These are phyloP conservation scores for Pangasius macronema DNA, from an alignment of 2,797 vertebrate species.

Conservation along the genomic window DNA sequence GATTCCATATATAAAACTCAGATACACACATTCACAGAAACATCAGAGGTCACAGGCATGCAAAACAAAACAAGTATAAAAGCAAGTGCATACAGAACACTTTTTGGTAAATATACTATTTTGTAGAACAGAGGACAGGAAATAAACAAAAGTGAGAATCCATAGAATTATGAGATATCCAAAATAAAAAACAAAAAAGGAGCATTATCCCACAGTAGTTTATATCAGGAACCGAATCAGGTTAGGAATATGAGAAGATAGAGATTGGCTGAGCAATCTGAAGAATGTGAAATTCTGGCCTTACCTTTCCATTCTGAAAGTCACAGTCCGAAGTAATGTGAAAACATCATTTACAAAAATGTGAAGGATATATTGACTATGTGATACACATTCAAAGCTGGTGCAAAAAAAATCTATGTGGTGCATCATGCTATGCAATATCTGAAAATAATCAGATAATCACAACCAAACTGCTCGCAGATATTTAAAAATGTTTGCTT, in stretches of 20 bases:
- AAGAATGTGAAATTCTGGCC: constrained; percentile 77
- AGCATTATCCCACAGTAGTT: constrained; percentile 71
- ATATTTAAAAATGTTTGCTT: constrained; percentile 1
- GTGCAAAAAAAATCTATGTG: constrained; percentile 58
- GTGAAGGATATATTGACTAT: constrained; percentile 79
- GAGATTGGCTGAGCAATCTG: constrained; percentile 72
- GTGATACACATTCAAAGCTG: constrained; percentile 77
- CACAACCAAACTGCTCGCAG: constrained; percentile 9
- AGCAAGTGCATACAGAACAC: constrained; percentile 29
- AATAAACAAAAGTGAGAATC: constrained; percentile 15
- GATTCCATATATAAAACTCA: constrained; percentile 22
- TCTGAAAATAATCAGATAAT: constrained; percentile 27
- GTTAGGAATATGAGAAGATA: constrained; percentile 69
- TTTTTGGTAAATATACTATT: constrained; percentile 20
- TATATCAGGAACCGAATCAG: constrained; percentile 58
- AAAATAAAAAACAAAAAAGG: constrained; percentile 60
- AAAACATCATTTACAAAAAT: constrained; percentile 82
- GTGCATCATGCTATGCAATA: constrained; percentile 67
- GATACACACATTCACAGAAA: constrained; percentile 43
- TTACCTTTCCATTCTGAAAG: constrained; percentile 86
- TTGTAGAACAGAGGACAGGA: constrained; percentile 17
- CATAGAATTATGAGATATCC: constrained; percentile 18
- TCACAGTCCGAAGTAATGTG: constrained; percentile 83
- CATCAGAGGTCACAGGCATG: constrained; percentile 45
- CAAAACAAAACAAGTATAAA: constrained; percentile 40